A percentile compares a stretch with the other conserved stretches of the same genome.
These are phyloP conservation scores for Deilephila porcellus DNA, from an alignment of 2,888 invertebrate species.

Conservation along the genomic window DNA sequence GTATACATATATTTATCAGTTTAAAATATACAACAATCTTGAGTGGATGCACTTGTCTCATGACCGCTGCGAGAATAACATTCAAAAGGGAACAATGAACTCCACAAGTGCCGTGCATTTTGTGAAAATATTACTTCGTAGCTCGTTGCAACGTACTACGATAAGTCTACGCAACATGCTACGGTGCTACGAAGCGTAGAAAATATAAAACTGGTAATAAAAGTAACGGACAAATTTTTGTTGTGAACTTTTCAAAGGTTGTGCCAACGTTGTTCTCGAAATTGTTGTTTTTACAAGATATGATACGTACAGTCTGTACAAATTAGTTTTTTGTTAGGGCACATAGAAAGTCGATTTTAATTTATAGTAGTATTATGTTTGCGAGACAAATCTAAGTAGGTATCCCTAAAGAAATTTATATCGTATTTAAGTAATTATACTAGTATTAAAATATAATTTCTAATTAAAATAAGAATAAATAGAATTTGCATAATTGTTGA, in stretches of 20 bases:
- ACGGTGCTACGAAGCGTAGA: slow-evolving; percentile 6
- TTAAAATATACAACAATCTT: too few relatives aligned
- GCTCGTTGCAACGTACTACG: slow-evolving; percentile 11
- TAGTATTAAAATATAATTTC: too few relatives aligned
- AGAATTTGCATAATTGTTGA: not conserved
- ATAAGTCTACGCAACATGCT: slow-evolving; percentile 18
- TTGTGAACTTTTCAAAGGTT: not conserved
- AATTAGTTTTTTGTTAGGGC: too few relatives aligned
- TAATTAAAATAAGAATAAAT: not conserved
- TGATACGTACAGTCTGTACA: not conserved
- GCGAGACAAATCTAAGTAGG: too few relatives aligned
- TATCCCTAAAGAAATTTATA: too few relatives aligned
- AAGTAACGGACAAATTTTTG: not conserved
- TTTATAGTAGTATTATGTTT: too few relatives aligned
- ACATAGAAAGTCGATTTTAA: too few relatives aligned
- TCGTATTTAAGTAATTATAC: too few relatives aligned
- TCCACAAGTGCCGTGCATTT: not conserved
- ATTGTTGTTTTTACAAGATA: not conserved
- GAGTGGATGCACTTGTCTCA: not conserved
- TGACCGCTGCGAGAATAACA: not conserved
- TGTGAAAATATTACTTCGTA: slow-evolving; percentile 1
- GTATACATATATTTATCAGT: too few relatives aligned
- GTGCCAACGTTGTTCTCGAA: not conserved
- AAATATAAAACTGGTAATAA: slow-evolving; percentile 6
- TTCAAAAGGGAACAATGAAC: not conserved